These are phyloP conservation scores for Phylloscopus collybita DNA, from an alignment of 2,797 vertebrate species.

Conservation along the genomic window DNA sequence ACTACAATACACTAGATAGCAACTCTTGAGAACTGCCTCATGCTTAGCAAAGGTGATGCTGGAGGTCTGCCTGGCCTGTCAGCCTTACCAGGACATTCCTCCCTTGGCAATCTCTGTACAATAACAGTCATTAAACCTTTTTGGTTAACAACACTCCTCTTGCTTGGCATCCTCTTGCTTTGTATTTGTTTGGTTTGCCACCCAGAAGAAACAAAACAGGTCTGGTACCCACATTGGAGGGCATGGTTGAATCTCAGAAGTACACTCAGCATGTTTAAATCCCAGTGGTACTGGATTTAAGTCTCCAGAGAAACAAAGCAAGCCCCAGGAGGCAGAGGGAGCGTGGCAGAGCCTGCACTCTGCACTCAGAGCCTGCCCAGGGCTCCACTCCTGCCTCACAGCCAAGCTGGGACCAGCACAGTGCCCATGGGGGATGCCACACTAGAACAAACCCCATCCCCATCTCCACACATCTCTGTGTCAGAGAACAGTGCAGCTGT, in stretches of 20 bases:
- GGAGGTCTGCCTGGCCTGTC: not conserved
- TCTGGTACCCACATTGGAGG: not conserved
- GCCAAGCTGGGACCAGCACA: not conserved
- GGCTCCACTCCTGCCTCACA: not conserved
- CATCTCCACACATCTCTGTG: not conserved
- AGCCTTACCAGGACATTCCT: not conserved
- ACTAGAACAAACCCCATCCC: accelerated
- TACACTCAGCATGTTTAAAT: not conserved
- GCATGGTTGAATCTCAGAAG: not conserved
- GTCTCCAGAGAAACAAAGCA: not conserved
- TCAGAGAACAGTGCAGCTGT: accelerated
- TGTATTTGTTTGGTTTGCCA: not conserved
- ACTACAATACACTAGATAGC: not conserved
- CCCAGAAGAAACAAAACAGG: not conserved
- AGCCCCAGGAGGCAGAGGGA: not conserved
- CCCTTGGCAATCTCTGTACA: not conserved
- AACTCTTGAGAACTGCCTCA: not conserved
- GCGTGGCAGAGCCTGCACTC: accelerated
- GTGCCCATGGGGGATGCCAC: not conserved
- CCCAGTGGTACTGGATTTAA: not conserved
- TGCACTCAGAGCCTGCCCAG: not conserved
- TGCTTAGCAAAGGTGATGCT: not conserved
- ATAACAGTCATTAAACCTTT: not conserved
- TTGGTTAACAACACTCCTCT: not conserved
- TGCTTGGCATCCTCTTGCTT: too few species aligned